phyloP scores from a whole-genome alignment of 2,888 invertebrate species.

The Platypus cylindrus region DNA sequence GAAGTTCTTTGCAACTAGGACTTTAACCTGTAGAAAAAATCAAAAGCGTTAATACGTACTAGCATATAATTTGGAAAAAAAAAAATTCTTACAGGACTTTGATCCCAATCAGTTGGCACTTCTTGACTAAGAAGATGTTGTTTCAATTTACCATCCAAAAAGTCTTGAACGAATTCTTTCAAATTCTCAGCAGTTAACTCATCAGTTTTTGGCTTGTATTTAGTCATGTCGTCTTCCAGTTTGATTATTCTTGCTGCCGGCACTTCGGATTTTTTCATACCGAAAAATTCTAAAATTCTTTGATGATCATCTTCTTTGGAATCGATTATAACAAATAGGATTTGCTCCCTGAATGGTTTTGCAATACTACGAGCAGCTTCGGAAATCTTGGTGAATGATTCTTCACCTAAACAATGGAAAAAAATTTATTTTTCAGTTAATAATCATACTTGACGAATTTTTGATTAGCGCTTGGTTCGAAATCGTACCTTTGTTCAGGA shows the following conservation, averaged over 20 bases:
- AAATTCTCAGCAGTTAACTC: conserved; percentile 59
- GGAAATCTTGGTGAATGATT: conserved; percentile 67
- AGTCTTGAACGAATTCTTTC: conserved; percentile 72
- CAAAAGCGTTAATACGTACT: neutral
- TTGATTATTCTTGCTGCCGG: conserved; percentile 86
- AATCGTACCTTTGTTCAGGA: conserved; percentile 68
- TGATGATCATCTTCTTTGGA: conserved; percentile 91
- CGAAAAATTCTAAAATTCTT: conserved; percentile 98
- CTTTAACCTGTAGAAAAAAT: conserved; percentile 50
- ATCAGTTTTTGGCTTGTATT: conserved; percentile 79
- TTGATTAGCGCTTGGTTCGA: too few species aligned
- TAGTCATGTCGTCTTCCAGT: conserved; percentile 94
- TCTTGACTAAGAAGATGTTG: conserved; percentile 91
- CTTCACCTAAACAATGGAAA: conserved; percentile 35
- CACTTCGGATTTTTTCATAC: conserved; percentile 76
- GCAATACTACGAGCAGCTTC: conserved; percentile 74
- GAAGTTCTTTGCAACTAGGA: conserved; percentile 90
- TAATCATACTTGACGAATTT: neutral
- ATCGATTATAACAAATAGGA: conserved; percentile 92
- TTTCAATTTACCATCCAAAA: conserved; percentile 86
- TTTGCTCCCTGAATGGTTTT: conserved; percentile 78
- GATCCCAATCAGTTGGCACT: conserved; percentile 94
- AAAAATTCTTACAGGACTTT: conserved; percentile 61
- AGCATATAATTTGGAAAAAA: neutral
- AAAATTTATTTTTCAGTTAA: neutral